Base-by-base conservation (phyloP, 2,113 vertebrate species). In the Dromaius novaehollandiae region DNA sequence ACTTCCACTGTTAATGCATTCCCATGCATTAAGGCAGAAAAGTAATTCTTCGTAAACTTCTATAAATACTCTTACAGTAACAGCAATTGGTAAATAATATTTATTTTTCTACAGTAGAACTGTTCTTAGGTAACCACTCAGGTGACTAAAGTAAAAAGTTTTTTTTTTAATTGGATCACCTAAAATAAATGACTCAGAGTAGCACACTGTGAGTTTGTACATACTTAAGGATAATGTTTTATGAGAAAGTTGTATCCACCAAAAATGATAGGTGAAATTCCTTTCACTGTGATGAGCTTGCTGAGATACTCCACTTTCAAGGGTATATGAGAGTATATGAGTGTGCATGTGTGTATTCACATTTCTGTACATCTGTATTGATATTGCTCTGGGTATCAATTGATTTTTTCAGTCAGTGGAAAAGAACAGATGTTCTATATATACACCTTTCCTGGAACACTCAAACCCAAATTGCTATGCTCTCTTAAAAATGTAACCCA, bases 311-410 rank as follows among this genome's bases (percentile, higher is more conserved):
- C 5, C 7, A 58, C 42, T 79, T 66, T 16, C 36, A 46, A 24
- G 26, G 8, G 2, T 86, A 21, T 32, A 51, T 3, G 6, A 64
- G 6, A 38, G 4, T 56, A 7, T 24, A n/a, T 18, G 3, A n/a
- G 13, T 34, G 9, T 20, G 1, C 2, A 1, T 22, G 2, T 6
- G 2, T 13, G 8, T 16, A 8, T 51, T 78, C 26, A 22, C 66
- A 13, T 63, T 81, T 88, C 80, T 68, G 69, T 36, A 61, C 32
- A 21, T 44, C 16, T 80, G 3, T 56, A 56, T 61, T 77, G 76
- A 32, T 28, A 25, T 40, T n/a, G 1, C 8, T 83, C 74, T 76
- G 10, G 44, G 9, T 36, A 66, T 56, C 0, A 70, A 44, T 5
- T 78, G 13, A 44, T 63, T 93, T 88, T 88, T 78, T 51, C 68